These are phyloP conservation scores for Monopterus albus DNA, from an alignment of 2,113 vertebrate genomes.

Conservation along the genomic window DNA sequence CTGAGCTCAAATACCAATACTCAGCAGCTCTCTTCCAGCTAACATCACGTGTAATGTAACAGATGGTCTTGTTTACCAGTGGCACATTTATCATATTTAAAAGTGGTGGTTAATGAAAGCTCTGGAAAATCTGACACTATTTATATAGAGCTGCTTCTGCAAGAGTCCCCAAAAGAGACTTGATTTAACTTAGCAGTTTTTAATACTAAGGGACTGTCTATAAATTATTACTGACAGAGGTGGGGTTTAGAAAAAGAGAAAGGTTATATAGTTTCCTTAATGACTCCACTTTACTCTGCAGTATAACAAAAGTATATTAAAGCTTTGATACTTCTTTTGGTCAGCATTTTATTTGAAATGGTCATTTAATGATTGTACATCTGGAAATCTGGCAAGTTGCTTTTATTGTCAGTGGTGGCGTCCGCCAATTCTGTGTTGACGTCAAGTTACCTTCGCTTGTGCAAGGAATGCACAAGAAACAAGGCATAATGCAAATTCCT, in stretches of 20 bases:
- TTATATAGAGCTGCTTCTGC: neutral
- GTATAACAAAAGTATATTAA: neutral
- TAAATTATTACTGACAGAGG: neutral
- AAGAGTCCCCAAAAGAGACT: neutral
- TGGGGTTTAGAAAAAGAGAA: neutral
- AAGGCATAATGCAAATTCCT: no score
- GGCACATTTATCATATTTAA: neutral
- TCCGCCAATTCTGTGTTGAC: neutral
- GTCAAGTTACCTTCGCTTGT: neutral
- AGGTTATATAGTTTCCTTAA: no score
- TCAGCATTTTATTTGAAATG: no score
- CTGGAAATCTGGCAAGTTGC: no score
- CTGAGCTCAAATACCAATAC: neutral
- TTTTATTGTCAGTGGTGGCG: no score
- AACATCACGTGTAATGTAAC: neutral
- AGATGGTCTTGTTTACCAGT: slow-evolving; percentile 26
- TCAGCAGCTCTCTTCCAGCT: neutral
- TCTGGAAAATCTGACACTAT: neutral
- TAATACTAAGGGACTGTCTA: neutral
- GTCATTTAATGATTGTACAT: no score
- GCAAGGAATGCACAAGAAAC: neutral
- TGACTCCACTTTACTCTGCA: no score
- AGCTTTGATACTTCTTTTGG: no score
- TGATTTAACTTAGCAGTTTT: neutral
- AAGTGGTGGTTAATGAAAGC: neutral